Percentiles rank a stretch among this genome's conserved stretches.
Conservation (phyloP, 2,113 vertebrate species). For the Phalacrocorax carbo region DNA sequence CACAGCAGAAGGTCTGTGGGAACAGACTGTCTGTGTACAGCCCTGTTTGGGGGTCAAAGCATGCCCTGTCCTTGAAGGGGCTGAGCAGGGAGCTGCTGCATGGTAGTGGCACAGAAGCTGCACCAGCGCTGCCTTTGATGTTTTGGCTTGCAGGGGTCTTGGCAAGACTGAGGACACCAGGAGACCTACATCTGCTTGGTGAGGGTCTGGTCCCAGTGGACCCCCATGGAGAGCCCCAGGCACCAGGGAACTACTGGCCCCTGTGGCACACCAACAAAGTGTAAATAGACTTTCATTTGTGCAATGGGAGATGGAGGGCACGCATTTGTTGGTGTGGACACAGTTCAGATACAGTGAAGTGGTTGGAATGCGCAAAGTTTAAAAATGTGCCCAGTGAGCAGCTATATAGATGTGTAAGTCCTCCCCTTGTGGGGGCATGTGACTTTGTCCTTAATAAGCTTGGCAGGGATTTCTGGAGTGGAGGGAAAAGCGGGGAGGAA, state of each 20-base stretch:
- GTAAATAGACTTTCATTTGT: background rate
- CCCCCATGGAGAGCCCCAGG: background rate
- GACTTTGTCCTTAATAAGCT: background rate
- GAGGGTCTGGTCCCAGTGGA: background rate
- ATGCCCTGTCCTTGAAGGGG: background rate
- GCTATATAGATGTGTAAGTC: background rate
- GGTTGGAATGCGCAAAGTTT: background rate
- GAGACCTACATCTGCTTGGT: background rate
- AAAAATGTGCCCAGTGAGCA: background rate
- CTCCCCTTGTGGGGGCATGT: background rate
- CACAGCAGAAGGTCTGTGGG: background rate
- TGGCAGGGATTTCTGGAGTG: background rate
- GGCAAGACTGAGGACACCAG: accelerated
- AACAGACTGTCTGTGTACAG: accelerated
- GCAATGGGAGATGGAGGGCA: background rate
- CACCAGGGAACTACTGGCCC: background rate
- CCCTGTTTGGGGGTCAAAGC: background rate
- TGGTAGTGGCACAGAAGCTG: background rate
- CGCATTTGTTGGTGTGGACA: background rate
- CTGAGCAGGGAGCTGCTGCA: background rate
- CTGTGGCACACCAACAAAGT: background rate
- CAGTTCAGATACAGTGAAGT: accelerated
- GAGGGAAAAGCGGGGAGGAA: background rate
- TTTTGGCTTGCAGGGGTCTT: background rate
- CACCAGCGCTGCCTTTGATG: background rate